Conservation (phyloP, 2,888 invertebrate species). For the Icerya purchasi region DNA sequence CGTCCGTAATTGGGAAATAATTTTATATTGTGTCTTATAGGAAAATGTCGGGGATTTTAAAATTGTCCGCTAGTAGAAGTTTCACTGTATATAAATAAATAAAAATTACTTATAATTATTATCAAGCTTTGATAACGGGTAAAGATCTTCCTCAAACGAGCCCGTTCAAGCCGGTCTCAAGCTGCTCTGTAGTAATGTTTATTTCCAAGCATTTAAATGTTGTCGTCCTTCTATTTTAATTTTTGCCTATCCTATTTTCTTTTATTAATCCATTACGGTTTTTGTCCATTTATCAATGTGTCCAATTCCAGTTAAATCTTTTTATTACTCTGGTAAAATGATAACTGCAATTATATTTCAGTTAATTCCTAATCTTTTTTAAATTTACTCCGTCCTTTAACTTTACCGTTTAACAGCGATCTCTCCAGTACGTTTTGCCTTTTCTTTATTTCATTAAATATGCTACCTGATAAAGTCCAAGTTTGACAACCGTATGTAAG, state of each 20-base stretch:
- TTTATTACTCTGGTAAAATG: not conserved
- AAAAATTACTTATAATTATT: not conserved
- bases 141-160: not conserved
- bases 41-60: too few relatives aligned
- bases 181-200: not conserved
- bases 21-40: too few relatives aligned
- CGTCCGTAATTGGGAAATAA: too few relatives aligned
- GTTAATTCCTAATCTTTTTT: not conserved
- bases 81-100: too few relatives aligned
- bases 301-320: not conserved
- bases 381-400: not conserved
- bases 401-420: not conserved
- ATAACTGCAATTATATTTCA: not conserved
- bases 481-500: not conserved
- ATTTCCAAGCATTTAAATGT: not conserved
- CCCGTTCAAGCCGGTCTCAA: not conserved
- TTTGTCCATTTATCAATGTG: not conserved
- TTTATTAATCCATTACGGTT: not conserved
- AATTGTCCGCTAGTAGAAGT: too few relatives aligned
- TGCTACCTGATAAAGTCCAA: not conserved
- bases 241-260: not conserved
- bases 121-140: not conserved
- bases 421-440: not conserved
- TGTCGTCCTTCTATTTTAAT: not conserved
- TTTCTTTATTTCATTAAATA: too few relatives aligned